Base-by-base conservation (phyloP, 1,140 invertebrate genomes). In the Drosophila parvula region DNA sequence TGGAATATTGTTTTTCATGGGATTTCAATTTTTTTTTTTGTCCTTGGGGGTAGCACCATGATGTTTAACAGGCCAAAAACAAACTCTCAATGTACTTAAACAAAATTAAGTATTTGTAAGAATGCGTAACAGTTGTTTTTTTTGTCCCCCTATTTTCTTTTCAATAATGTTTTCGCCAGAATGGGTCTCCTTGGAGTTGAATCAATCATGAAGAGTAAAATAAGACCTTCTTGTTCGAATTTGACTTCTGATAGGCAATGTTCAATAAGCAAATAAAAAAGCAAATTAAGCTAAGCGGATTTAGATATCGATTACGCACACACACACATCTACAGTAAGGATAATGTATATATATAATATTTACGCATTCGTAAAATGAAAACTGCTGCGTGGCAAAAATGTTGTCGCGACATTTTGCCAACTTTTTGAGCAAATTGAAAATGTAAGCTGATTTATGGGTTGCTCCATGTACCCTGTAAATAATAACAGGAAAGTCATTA, bases 271-370 rank as follows among this genome's bases (percentile, higher is more conserved):
- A 50, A 71, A 71, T 70, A 71, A 59, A 69, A 61, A 59, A 41
- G 41, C 16, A 58, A 71, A 71, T 71, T 71, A 59, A 43, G 67
- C 53, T 59, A 59, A 71, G 65, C 53, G 51, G 69, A 71, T 71
- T 71, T 59, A 41, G 44, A 59, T 71, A 70, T 71, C 67, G 67
- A 58, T 71, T 71, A 28, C 65, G 30, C 14, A 56, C 41, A 41
- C 34, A 36, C 34, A 40, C 60, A 58, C 22, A 22, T 0, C 11
- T 9, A 56, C 34, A 30, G n/a, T 11, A 0, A 10, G 11, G 12
- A 10, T 27, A n/a, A 48, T 30, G 11, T 10, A 51, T 47, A 28
- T 28, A 47, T 1, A 41, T 8, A 48, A 50, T 12, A 51, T 32
- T 36, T 36, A 22, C 18, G 18, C 18, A 36, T 53, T 27, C 10